Evolutionary conservation across 2,113 vertebrate species (phyloP).

Genomic region (Channa argus): DNA sequence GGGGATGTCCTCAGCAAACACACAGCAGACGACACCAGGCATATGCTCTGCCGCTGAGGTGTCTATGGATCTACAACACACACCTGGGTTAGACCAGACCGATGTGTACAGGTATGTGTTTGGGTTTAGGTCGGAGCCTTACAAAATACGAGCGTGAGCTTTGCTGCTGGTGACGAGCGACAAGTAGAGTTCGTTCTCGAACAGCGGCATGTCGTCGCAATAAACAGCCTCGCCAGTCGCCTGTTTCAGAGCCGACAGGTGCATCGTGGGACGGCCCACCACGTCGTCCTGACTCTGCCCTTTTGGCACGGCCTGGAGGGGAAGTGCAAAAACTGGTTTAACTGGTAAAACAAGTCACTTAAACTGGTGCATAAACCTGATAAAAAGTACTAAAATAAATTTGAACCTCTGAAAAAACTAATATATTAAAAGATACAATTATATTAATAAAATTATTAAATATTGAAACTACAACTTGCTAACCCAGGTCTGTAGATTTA

Average conservation of each 20-base stretch:
- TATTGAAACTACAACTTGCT: no score
- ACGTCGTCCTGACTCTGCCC: slow-evolving; percentile 86
- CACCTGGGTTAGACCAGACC: slow-evolving; percentile 10
- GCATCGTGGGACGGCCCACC: slow-evolving; percentile 91
- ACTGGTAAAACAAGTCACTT: no score
- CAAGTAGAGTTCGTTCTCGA: slow-evolving; percentile 90
- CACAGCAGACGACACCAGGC: slow-evolving; percentile 88
- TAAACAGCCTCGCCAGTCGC: slow-evolving; percentile 94
- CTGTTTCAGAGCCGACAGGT: slow-evolving; percentile 91
- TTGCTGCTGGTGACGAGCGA: slow-evolving; percentile 90
- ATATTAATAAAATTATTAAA: no score
- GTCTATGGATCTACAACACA: slow-evolving; percentile 86
- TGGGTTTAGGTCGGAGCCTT: slow-evolving; percentile 63
- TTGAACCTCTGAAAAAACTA: no score
- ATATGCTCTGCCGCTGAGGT: slow-evolving; percentile 81
- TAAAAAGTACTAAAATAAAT: no score
- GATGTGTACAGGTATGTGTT: background rate
- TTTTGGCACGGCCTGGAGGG: slow-evolving; percentile 87
- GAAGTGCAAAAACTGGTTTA: slow-evolving; percentile 3
- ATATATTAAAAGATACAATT: no score
- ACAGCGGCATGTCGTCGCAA: slow-evolving; percentile 93
- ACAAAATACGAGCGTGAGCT: slow-evolving; percentile 92
- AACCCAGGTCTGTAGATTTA: no score
- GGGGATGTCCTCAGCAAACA: slow-evolving; percentile 89
- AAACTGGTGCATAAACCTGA: no score